Evolutionary conservation across 2,797 vertebrate species (phyloP).

Genomic region (Fistularia tabacaria): DNA sequence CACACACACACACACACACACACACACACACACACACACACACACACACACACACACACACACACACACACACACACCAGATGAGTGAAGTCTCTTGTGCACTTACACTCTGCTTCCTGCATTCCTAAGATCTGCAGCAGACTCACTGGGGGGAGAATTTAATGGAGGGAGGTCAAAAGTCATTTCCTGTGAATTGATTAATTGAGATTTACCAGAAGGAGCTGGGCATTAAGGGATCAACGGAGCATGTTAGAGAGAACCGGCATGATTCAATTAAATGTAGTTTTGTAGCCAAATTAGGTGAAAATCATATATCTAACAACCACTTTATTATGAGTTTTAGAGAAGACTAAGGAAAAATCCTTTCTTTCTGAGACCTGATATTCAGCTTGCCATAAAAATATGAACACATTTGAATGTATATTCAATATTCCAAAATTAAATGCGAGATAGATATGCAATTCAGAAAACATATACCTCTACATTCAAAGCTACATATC

Average conservation of each 20-base stretch:
- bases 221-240: conserved; percentile 24
- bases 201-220: conserved; percentile 39
- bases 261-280: conserved; percentile 5
- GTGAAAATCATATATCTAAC: too few species aligned
- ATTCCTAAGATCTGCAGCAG: conserved; percentile 57
- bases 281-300: too few species aligned
- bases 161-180: conserved; percentile 63
- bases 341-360: too few species aligned
- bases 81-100: conserved; percentile 18
- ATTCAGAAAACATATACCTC: too few species aligned
- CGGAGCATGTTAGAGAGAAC: conserved; percentile 1
- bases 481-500: too few species aligned
- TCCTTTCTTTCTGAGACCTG: too few species aligned
- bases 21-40: conserved; percentile 1
- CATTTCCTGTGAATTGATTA: conserved; percentile 72
- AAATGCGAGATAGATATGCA: too few species aligned
- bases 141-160: conserved; percentile 41
- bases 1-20: too few species aligned
- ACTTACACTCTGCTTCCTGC: conserved; percentile 36
- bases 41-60: conserved; percentile 3
- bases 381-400: too few species aligned
- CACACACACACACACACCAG: conserved; percentile 3
- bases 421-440: too few species aligned
- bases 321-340: too few species aligned
- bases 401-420: too few species aligned